A percentile compares a stretch with the other conserved stretches of the same genome.
Conservation (phyloP, 2,888 invertebrate genomes). For the Polymixis lichenea region DNA sequence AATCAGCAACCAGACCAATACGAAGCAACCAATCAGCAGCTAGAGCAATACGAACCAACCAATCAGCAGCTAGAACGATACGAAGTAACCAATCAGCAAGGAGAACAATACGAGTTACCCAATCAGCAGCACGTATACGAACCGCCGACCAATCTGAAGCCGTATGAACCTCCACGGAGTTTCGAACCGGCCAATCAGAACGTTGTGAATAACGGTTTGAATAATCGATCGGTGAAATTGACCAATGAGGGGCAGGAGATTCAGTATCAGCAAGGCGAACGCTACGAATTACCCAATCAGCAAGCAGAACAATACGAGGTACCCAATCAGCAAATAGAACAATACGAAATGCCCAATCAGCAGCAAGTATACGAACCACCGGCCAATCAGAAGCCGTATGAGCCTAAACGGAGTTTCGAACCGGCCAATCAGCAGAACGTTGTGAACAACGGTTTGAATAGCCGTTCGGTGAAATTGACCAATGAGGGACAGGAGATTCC, state of each 20-base stretch:
- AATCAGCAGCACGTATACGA: slow-evolving; percentile 70
- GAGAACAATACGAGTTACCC: slow-evolving; percentile 50
- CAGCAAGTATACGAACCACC: slow-evolving; percentile 49
- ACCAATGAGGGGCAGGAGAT: slow-evolving; percentile 72
- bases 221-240: slow-evolving; percentile 51
- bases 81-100: slow-evolving; percentile 62
- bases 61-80: slow-evolving; percentile 68
- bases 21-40: slow-evolving; percentile 62
- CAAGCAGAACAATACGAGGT: slow-evolving; percentile 64
- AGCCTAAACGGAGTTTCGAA: slow-evolving; percentile 51
- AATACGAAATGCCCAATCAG: slow-evolving; percentile 63
- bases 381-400: slow-evolving; percentile 70
- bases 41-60: slow-evolving; percentile 56
- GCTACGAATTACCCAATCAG: slow-evolving; percentile 57
- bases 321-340: slow-evolving; percentile 61
- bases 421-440: slow-evolving; percentile 65
- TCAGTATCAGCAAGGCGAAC: slow-evolving; percentile 58
- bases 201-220: slow-evolving; percentile 49
- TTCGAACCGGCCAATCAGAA: slow-evolving; percentile 65
- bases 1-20: slow-evolving; percentile 41
- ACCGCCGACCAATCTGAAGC: slow-evolving; percentile 71
- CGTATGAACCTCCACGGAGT: slow-evolving; percentile 46
- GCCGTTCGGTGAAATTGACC: slow-evolving; percentile 54
- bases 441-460: slow-evolving; percentile 49
- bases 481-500: slow-evolving; percentile 72